Evolutionary conservation across 2,888 invertebrate species (phyloP).

Genomic region (Eristalinus aeneus): DNA sequence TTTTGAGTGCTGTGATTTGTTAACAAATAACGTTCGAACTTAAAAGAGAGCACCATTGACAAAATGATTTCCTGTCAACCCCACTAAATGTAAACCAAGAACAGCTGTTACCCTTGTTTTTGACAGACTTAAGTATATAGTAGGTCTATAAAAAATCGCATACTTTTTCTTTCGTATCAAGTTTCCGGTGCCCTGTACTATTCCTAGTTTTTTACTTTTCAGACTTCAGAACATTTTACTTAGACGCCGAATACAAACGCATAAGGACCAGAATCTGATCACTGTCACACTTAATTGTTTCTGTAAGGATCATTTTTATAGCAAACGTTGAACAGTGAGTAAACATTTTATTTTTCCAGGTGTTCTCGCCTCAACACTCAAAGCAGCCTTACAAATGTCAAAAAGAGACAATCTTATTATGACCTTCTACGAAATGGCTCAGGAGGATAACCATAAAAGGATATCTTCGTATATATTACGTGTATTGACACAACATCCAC

Average conservation of each 20-base stretch:
- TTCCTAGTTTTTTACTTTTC: not conserved
- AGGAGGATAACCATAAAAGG: not conserved
- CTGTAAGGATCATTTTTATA: not conserved
- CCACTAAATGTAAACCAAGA: too few species aligned
- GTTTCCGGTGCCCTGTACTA: too few species aligned
- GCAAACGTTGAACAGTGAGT: not conserved
- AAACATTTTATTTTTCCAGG: not conserved
- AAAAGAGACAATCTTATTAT: constrained; percentile 5
- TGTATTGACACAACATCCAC: constrained; percentile 28
- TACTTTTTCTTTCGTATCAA: too few species aligned
- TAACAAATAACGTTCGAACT: too few species aligned
- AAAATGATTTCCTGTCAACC: too few species aligned
- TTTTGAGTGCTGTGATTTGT: too few species aligned
- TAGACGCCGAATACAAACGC: constrained; percentile 13
- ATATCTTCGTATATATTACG: constrained; percentile 9
- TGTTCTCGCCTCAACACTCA: not conserved
- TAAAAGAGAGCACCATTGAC: too few species aligned
- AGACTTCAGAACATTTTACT: constrained; percentile 51
- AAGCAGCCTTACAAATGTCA: constrained; percentile 27
- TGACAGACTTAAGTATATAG: too few species aligned
- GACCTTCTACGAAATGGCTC: constrained; percentile 16
- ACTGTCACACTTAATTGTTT: constrained; percentile 24
- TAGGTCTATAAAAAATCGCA: too few species aligned
- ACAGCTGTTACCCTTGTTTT: too few species aligned
- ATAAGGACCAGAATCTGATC: constrained; percentile 29